Base-by-base conservation (phyloP, 1,140 invertebrate genomes). In the Thaumatotibia leucotreta region DNA sequence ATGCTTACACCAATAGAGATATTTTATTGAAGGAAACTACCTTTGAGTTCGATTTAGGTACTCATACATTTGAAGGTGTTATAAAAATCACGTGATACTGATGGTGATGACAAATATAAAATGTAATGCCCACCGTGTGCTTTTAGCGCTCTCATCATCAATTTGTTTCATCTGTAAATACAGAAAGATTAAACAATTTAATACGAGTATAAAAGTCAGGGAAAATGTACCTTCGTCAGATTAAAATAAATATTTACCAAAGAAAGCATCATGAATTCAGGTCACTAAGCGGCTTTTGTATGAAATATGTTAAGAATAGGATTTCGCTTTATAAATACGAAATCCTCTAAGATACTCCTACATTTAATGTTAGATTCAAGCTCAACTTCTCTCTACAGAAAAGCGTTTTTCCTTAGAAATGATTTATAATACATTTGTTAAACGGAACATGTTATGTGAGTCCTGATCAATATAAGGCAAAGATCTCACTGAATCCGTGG, bases 221-320 rank as follows among this genome's bases (percentile, higher is more conserved):
- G 39, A 45, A 20, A 45, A 17, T 20, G n/a, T 45, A 54, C 23
- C 10, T 27, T 2, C 52, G 4, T 8, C 23, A 58, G 52, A 58
- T 31, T 58, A 58, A 58, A 58, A 58, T 29, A 58, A 29, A 58
- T 27, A 58, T 58, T 58, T 58, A 58, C 23, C 4, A 27, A 58
- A 29, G 52, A 58, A 58, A 58, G 6, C 24, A 58, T 58, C 14
- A 58, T 29, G n/a, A 27, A 27, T 58, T 58, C 24, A 14, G 52
- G 52, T 27, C 52, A 27, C 52, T 58, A 58, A 58, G 52, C 52
- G 52, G 52, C 52, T 58, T 58, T 29, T 14, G 23, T 27, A 27
- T 58, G 14, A 58, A 27, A 58, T 58, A 58, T 58, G 52, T 14
- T 31, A 8, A 14, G 52, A 27, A 31, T n/a, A 20, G 52, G 23